These are phyloP conservation scores for Lordiphosa clarofinis DNA, from an alignment of 1,140 invertebrate species.

Conservation along the genomic window DNA sequence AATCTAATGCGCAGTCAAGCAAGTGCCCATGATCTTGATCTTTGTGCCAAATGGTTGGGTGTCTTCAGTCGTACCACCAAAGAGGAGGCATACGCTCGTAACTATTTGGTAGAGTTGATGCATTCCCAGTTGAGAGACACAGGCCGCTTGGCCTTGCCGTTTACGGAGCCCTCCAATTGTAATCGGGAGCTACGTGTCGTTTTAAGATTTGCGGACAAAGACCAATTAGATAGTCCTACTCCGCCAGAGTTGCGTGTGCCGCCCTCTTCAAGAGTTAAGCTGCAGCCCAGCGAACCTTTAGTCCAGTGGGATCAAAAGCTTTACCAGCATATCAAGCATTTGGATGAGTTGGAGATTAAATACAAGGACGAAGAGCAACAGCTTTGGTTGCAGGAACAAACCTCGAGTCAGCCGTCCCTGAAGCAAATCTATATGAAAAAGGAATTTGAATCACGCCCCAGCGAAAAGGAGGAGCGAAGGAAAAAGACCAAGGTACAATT, in stretches of 20 bases:
- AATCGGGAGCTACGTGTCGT: conserved; percentile 1
- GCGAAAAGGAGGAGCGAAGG: not conserved
- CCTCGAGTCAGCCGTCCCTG: not conserved
- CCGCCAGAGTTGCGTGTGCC: conserved; percentile 6
- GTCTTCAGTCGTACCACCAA: conserved; percentile 10
- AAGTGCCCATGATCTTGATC: not conserved
- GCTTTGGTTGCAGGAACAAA: not conserved
- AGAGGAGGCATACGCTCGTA: conserved; percentile 17
- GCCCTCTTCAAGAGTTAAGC: conserved; percentile 4
- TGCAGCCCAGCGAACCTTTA: not conserved
- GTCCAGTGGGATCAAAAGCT: not conserved
- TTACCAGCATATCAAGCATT: not conserved
- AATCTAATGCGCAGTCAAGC: not conserved
- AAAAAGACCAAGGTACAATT: not conserved
- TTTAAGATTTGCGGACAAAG: not conserved
- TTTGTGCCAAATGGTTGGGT: conserved; percentile 23
- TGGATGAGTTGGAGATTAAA: not conserved
- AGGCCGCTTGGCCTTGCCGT: conserved; percentile 8
- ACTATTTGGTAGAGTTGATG: conserved; percentile 19
- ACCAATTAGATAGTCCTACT: not conserved
- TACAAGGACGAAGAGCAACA: not conserved
- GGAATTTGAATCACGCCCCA: not conserved
- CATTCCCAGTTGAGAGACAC: conserved; percentile 9
- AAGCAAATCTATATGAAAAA: not conserved
- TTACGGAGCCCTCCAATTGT: conserved; percentile 10